phyloP scores from a whole-genome alignment of 1,140 invertebrate genomes.

The Lepidurus couesii region DNA sequence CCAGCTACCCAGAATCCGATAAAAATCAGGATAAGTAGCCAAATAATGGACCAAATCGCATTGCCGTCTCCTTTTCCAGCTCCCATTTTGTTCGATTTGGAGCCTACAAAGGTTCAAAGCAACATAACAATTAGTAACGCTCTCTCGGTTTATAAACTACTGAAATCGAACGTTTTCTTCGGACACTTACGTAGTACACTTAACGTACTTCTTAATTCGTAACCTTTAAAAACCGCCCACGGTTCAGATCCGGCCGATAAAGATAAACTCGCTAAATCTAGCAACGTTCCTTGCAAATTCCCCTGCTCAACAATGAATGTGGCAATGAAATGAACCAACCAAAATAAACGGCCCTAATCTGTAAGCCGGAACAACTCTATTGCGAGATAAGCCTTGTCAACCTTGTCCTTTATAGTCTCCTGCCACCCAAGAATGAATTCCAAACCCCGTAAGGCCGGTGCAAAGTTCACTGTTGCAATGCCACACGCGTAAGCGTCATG shows the following conservation, averaged over 20 bases:
- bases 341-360: not conserved
- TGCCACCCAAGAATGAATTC: not conserved
- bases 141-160: too few species aligned
- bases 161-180: too few species aligned
- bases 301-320: too few species aligned
- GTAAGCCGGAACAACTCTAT: not conserved
- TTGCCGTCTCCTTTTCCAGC: constrained; percentile 38
- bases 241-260: too few species aligned
- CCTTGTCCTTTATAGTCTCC: not conserved
- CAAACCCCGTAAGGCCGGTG: not conserved
- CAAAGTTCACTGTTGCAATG: not conserved
- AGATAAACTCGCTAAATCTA: too few species aligned
- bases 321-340: too few species aligned
- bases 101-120: not conserved
- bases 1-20: constrained; percentile 64
- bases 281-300: too few species aligned
- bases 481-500: not conserved
- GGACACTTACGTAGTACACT: too few species aligned
- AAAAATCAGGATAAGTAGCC: constrained; percentile 70
- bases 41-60: constrained; percentile 62
- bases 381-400: not conserved
- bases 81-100: constrained; percentile 23
- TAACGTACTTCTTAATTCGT: too few species aligned
- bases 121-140: too few species aligned
- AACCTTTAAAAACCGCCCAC: too few species aligned